Base-by-base conservation (phyloP, 2,888 invertebrate species). In the Chrysodeixis includens region DNA sequence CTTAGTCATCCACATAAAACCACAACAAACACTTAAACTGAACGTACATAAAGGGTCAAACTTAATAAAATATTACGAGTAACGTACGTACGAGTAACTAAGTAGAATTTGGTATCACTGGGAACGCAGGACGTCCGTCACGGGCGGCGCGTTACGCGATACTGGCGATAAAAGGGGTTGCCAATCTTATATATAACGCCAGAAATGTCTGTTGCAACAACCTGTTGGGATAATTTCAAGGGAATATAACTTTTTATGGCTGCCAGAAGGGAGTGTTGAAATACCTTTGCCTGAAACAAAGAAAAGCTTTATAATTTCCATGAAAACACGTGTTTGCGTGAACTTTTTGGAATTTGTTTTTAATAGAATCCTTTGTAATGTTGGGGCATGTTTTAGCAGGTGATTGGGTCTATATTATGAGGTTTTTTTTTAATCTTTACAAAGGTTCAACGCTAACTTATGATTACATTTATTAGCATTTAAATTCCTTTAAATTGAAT, bases 101-200 rank as follows among this genome's bases (percentile, higher is more conserved):
- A 64, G 64, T 69, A 68, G 67, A 18, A 58, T 63, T 16, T 68
- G 8, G 12, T 16, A 74, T 59, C 67, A 76, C 65, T 44, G 16
- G 56, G 56, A 62, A 60, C 66, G 57, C 66, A 57, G 14, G 14
- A 75, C 87, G 74, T 69, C 82, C 69, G 57, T 66, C 65, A 53
- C 14, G 56, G 26, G 10, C 70, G 78, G 68, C 76, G 80, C 70
- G 70, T 66, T 65, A 60, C 71, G 69, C 76, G 66, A 71, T 49
- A 88, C 88, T 88, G 82, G 26, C 30, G 9, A 14, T 4, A 9
- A 55, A 40, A 67, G 67, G 78, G 83, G 81, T 78, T 67, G 74
- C 57, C 64, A 71, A 76, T 77, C 78, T 62, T 81, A 75, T 88
- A 83, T 86, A 84, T 78, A 74, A 64, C 52, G 22, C 26, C 56